phyloP scores from a whole-genome alignment of 2,113 vertebrate species.

The Carassius auratus region DNA sequence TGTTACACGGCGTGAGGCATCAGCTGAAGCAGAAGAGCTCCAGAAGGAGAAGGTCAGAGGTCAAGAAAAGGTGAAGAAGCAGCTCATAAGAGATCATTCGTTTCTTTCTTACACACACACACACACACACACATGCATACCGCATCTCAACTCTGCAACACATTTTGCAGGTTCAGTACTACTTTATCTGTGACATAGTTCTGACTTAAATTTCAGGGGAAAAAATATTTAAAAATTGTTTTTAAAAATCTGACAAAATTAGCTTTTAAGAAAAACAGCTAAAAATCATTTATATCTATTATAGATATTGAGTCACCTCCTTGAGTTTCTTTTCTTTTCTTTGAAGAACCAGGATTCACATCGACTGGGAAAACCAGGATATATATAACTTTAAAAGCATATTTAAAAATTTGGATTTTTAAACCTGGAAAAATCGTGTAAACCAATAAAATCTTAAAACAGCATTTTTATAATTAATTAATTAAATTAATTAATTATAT shows the following conservation, averaged over 20 bases:
- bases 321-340: not conserved
- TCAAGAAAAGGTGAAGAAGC: constrained; percentile 13
- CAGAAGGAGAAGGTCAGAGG: not conserved
- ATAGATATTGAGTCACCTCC: no score
- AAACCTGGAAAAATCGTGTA: not conserved
- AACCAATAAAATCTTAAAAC: not conserved
- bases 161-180: not conserved
- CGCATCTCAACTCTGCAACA: not conserved
- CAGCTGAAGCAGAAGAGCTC: not conserved
- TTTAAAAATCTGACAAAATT: no score
- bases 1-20: not conserved
- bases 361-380: not conserved
- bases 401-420: not conserved
- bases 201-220: not conserved
- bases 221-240: no score
- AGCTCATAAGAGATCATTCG: not conserved
- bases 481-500: no score
- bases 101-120: not conserved
- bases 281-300: no score
- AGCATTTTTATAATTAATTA: not conserved
- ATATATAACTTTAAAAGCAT: not conserved
- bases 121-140: no score
- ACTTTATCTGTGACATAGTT: not conserved
- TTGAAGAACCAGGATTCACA: not conserved
- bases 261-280: no score